phyloP scores from a whole-genome alignment of 64 coral and sea anemone species.

The Acropora tenuis region DNA sequence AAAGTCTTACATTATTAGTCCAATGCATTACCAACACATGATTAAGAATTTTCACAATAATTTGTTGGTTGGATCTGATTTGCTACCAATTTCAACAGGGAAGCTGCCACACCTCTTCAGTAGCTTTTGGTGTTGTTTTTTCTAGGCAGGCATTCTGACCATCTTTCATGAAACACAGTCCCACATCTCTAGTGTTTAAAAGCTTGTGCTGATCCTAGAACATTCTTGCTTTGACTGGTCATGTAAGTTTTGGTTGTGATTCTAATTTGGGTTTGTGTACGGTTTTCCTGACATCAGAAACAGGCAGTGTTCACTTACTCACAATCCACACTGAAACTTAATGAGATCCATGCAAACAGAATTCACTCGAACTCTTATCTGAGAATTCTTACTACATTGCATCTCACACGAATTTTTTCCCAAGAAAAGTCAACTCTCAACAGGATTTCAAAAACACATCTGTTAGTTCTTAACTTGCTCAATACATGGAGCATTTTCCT shows the following conservation, averaged over 20 bases:
- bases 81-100: no score
- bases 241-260: background rate
- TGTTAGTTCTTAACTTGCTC: background rate
- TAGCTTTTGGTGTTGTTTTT: background rate
- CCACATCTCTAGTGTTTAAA: background rate
- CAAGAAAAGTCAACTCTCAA: background rate
- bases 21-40: no score
- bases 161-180: background rate
- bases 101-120: no score
- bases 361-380: background rate
- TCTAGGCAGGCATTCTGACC: background rate
- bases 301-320: background rate
- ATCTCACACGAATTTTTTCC: background rate
- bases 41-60: no score
- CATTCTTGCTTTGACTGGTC: background rate
- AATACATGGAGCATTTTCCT: background rate
- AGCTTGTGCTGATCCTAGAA: background rate
- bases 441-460: background rate
- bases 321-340: background rate
- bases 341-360: conserved; percentile 19
- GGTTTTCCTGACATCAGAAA: background rate
- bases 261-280: background rate
- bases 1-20: no score
- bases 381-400: background rate
- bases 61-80: no score